Evolutionary conservation across 37 sponge, comb jelly and placozoan species (phyloP), one percentile per base, ranked within the genome.

Genomic region (Crambe crambe): DNA sequence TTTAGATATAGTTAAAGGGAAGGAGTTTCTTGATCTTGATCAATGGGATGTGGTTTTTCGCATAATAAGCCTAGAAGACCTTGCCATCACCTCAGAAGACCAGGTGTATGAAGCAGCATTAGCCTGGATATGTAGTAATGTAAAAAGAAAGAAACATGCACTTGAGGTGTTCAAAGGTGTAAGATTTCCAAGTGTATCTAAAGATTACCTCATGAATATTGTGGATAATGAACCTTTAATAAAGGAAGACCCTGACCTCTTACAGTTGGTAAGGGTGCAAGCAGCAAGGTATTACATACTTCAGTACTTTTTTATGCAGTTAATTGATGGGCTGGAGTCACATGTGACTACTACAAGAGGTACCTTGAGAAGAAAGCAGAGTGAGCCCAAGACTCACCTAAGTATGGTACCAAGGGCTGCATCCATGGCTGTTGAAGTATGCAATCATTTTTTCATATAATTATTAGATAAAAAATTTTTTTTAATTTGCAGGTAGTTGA

Each of bases 81-180:
- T 93, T 1, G 80, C 80, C 3, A 72, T 93, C 27, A 77, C 79
- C 22, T 57, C 80, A 10, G 94, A 93, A 61, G 90, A 89, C 78
- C 88, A 89, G 29, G 90, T 93, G 56, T 93, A 90, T 43, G 90
- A 89, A 68, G 86, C 90, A 20, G 87, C 78, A 1, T 75, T 93
- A 67, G 72, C 68, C 20, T 93, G 94, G 94, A 20, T 89, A 9
- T 21, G 67, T 2, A 63, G 86, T 27, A 87, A 93, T 60, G 41
- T 72, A 12, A 41, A 36, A 34, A 75, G 94, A 65, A 65, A 34
- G 35, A 34, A 44, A 31, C 47, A 83, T 21, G 75, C 86, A 2
- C 1, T 61, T 25, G 32, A 60, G 12, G 80, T 89, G 25, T 51
- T 93, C 31, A 79, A 78, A 37, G 23, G 41, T 29, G 70, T 93